Evolutionary conservation across 2,888 invertebrate genomes (phyloP), one percentile per base, ranked within the genome.

Genomic region (Perithous albicinctus): DNA sequence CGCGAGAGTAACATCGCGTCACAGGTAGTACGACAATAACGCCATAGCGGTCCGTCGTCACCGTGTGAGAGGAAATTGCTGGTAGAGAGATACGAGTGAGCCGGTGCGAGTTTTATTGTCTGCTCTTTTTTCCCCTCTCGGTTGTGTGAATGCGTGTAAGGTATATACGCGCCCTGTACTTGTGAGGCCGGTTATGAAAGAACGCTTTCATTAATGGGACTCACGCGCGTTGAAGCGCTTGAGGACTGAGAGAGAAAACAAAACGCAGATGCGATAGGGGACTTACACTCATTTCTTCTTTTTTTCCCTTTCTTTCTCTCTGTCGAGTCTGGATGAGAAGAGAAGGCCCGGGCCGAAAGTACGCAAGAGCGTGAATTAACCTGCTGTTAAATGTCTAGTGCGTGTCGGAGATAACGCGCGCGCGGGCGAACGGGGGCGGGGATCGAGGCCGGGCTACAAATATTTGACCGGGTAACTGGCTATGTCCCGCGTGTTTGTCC

Each of bases 391-490:
- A 82, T 86, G 87, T 85, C 83, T 84, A 84, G 85, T 87, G 87
- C 85, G 86, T 88, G 87, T 85, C 85, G 81, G 84, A 90, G 91
- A 91, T 91, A 91, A 89, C 87, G 86, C 85, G 64, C 26, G 74
- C 67, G 63, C 84, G 86, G 84, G 51, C 51, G 38, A 32, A 15
- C 38, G 73, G 63, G 80, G 70, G 80, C 66, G 76, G 66, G 51
- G 72, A 67, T 69, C 63, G 73, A 74, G 81, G 77, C 85, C 87
- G 86, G 86, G 85, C 85, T 85, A 86, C 91, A 91, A 91, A 91
- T 91, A 91, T 91, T 91, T 91, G 91, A 87, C 86, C 89, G 86
- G 87, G 87, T 90, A 90, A 90, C 89, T 89, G 87, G 88, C 89
- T 88, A 80, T 78, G 74, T 41, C 32, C 75, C 48, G 66, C 66